Base-by-base conservation (phyloP, 2,888 invertebrate genomes). In the Hesperia comma region DNA sequence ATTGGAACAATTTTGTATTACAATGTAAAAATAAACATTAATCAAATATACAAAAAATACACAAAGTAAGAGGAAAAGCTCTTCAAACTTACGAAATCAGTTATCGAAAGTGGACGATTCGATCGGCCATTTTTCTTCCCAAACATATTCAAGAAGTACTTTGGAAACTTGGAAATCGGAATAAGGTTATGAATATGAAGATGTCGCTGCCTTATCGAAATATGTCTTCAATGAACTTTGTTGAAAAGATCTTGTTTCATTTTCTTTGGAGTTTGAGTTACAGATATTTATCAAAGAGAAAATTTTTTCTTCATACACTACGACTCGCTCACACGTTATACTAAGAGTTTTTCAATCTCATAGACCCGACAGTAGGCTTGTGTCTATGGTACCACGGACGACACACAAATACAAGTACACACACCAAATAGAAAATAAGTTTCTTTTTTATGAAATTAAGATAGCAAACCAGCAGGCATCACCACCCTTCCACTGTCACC, bases 131-230 rank as follows among this genome's bases (percentile, higher is more conserved):
- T 64, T 64, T 51, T 58, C 40, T 58, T 51, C 33, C 49, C 41
- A n/a, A 63, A 63, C 56, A 51, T 49, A 58, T 58, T 64, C 64
- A 41, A 64, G 51, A n/a, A 64, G 51, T 58, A 64, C 64, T 58
- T 58, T 64, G 64, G 49, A 26, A 58, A 64, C 58, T 64, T 19
- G 32, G 64, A 64, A 58, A 58, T 53, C 32, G 53, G 21, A 53
- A 53, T 53, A 53, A 53, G 51, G 58, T 58, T 64, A 64, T 64
- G 64, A 64, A 64, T 64, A 58, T 64, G 58, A 64, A 33, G 53
- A 60, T 26, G 56, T 63, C 49, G 41, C 54, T 53, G 49, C 40
- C 37, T 43, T 58, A 58, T 64, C 43, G 32, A 54, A 63, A 64
- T 64, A 26, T 64, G 51, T 64, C 41, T 49, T 53, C 17, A 53